phyloP scores from a whole-genome alignment of 2,113 vertebrate species.

The Ictalurus furcatus region DNA sequence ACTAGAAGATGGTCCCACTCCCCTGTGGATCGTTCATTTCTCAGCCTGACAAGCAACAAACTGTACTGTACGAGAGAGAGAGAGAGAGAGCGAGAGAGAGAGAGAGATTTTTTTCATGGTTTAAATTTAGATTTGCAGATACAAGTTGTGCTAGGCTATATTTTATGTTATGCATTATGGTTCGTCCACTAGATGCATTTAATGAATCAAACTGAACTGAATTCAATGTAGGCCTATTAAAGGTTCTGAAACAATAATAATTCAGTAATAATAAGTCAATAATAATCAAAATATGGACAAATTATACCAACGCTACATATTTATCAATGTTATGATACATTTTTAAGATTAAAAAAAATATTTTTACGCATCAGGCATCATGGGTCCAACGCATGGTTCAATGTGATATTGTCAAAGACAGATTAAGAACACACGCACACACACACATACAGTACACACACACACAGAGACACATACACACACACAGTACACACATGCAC shows the following conservation, averaged over 20 bases:
- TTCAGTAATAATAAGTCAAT: neutral
- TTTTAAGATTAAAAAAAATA: too few species aligned
- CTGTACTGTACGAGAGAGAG: neutral
- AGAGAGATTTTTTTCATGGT: neutral
- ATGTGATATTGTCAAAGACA: neutral
- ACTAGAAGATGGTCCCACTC: slow-evolving; percentile 81
- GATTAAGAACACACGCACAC: neutral
- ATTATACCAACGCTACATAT: too few species aligned
- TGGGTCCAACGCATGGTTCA: neutral
- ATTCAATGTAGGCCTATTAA: neutral
- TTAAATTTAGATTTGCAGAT: neutral
- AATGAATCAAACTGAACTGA: neutral
- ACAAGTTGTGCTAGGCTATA: neutral
- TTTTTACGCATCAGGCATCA: neutral
- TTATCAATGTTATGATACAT: neutral
- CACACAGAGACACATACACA: neutral
- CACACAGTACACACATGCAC: too few species aligned
- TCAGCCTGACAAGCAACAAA: slow-evolving; percentile 56
- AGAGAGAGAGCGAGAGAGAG: neutral
- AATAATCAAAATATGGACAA: neutral
- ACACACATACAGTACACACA: slow-evolving; percentile 7
- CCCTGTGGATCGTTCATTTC: slow-evolving; percentile 61
- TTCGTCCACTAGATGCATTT: neutral
- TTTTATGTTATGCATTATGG: neutral
- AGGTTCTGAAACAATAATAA: neutral